Evolutionary conservation across 2,113 vertebrate genomes (phyloP), one percentile per base, ranked within the genome.

Genomic region (Chauna torquata): DNA sequence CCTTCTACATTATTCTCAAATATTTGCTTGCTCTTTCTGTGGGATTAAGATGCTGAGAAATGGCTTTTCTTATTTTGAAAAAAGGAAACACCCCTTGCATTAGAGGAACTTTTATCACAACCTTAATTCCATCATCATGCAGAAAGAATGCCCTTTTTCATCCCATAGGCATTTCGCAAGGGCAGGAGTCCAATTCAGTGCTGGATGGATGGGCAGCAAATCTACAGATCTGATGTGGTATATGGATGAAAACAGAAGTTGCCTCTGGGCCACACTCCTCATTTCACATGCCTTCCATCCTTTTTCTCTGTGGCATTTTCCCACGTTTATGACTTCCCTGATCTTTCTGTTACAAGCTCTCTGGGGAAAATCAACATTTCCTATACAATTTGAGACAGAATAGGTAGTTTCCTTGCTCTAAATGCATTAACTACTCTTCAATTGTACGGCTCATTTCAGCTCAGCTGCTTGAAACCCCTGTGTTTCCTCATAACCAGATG

Each of bases 121-220:
- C 28, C 11, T 89, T 24, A 57, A 7, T 66, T 44, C n/a, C 40
- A 40, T 16, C 8, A 1, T 11, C 52, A 18, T 9, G 25, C 16
- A 66, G 52, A 42, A 61, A 65, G 16, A 66, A 57, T 36, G 76
- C 62, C 82, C 55, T 40, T 79, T 55, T 69, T 24, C 14, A 6
- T 30, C 27, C 36, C 28, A 61, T 20, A 12, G 11, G 20, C 23
- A 16, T 38, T 62, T 58, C 47, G 30, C n/a, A 44, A 64, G 62
- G 36, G 16, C 55, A 57, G 40, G 27, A 68, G 61, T 23, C 22
- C 25, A 34, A 12, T 8, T n/a, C 23, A 30, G 7, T 2, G 15
- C 3, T 47, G 49, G n/a, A 28, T 24, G 1, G 4, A n/a, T 0
- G 1, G 28, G 34, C 30, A 82, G 42, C 20, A 57, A 16, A 44